Evolutionary conservation across 2,797 vertebrate species (phyloP), one percentile per base, ranked within the genome.

Genomic region (Pangasius djambal): DNA sequence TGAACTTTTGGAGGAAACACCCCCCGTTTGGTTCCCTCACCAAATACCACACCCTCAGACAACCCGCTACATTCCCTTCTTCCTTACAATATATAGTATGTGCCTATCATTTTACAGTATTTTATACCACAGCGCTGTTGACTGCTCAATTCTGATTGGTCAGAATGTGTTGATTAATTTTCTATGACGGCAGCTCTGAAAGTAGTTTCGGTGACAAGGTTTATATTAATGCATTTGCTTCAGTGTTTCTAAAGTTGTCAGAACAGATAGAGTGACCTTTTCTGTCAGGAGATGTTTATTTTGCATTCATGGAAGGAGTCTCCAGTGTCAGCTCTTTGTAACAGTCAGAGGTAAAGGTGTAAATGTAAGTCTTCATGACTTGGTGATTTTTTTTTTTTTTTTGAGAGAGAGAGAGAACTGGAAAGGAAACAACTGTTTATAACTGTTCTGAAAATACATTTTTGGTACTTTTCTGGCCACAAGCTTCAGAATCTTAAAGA

Each of bases 1-100:
- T 79, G 77, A 81, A 55, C 78, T 22, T 78, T 52, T 52, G 55
- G 34, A 59, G 52, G 52, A 59, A 79, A 82, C 75, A 78, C 25
- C 28, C 74, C 8, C 10, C 15, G 18, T n/a, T 31, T 25, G n/a
- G 20, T 67, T 34, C 37, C 8, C n/a, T 31, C 28, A 31, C 16
- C 28, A 67, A n/a, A 83, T 48, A 65, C 40, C 13, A 13, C 57
- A 25, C 57, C 81, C 57, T 44, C 37, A 63, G 12, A 44, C 57
- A 59, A 34, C 50, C 48, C 77, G 31, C 2, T 1, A 31, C 34
- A 28, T 77, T 25, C 55, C 18, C 8, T 6, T 13, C 10, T 61
- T 40, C 12, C 10, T 40, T 40, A 55, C 2, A 20, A 20, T 34
- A 9, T 31, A 18, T 4, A 55, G 48, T 48, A n/a, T 15, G 40